phyloP scores from a whole-genome alignment of 2,113 vertebrate genomes.

The Syrmaticus mikado region DNA sequence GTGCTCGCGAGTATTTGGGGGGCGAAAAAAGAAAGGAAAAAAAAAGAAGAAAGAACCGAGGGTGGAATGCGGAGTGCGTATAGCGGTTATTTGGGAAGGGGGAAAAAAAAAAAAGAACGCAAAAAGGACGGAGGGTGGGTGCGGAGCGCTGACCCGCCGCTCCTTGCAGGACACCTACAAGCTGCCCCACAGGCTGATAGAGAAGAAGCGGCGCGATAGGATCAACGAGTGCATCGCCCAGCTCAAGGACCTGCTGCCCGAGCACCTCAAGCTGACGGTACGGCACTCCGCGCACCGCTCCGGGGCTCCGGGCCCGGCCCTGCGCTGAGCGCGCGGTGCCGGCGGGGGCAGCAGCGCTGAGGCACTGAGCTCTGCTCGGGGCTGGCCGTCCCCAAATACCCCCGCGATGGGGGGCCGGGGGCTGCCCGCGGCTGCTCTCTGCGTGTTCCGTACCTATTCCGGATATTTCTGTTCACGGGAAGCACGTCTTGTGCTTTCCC shows the following conservation, averaged over 20 bases:
- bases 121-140: not conserved
- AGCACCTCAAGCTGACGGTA: constrained; percentile 96
- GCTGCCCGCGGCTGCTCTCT: not conserved
- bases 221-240: constrained; percentile 99
- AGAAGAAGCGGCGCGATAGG: constrained; percentile 96
- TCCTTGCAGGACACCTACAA: constrained; percentile 93
- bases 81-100: too few species aligned
- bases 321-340: too few species aligned
- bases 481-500: not conserved
- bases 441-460: rapidly evolving
- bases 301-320: too few species aligned
- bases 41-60: too few species aligned
- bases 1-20: too few species aligned
- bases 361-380: not conserved
- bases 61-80: too few species aligned
- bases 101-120: too few species aligned
- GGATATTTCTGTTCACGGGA: rapidly evolving
- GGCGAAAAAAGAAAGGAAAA: too few species aligned
- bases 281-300: too few species aligned
- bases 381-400: not conserved
- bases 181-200: constrained; percentile 94
- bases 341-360: too few species aligned
- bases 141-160: not conserved
- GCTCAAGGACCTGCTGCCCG: constrained; percentile 95
- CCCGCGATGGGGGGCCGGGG: rapidly evolving